Evolutionary conservation across 2,113 vertebrate species (phyloP), one percentile per base, ranked within the genome.

Genomic region (Conger conger): DNA sequence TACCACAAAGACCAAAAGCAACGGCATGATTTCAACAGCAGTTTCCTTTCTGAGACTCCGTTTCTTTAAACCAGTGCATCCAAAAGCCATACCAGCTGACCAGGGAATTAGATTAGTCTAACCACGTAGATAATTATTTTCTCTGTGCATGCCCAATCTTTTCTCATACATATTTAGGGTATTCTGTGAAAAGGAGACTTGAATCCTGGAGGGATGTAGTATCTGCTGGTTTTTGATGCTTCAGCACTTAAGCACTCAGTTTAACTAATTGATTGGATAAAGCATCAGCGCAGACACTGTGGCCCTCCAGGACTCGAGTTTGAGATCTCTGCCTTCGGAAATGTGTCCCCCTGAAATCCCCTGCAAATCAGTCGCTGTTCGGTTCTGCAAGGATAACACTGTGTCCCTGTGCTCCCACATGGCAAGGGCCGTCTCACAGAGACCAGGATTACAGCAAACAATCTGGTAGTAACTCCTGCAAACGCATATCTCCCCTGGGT

Each of bases 401-500:
- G 35, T 73, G 17, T 17, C 4, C 73, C 73, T n/a, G 30, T 68
- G 60, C 60, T 42, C 68, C 45, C 50, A 79, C 76, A 23, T 35
- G 80, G 2, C 79, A 16, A 9, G 35, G 38, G 36, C 11, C 57
- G 33, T 11, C 57, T 84, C 35, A 63, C 78, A 8, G 54, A 35
- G 57, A 15, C 20, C 54, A 8, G 40, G 63, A 81, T 85, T 85
- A 81, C 42, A 33, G 27, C 35, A n/a, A 78, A 78, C 73, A 78
- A 82, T 79, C 81, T 36, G 45, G 38, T 83, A 54, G 73, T 76
- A 86, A 86, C 82, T 18, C 63, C n/a, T 57, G 42, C 36, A 18
- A 13, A 73, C 73, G 36, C 40, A 54, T 6, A 37, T 37, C 53
- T 76, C 37, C 45, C 5, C 73, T 42, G 76, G n/a, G 73, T 76